Conservation (phyloP, 2,888 invertebrate species). For the Rhingia campestris region DNA sequence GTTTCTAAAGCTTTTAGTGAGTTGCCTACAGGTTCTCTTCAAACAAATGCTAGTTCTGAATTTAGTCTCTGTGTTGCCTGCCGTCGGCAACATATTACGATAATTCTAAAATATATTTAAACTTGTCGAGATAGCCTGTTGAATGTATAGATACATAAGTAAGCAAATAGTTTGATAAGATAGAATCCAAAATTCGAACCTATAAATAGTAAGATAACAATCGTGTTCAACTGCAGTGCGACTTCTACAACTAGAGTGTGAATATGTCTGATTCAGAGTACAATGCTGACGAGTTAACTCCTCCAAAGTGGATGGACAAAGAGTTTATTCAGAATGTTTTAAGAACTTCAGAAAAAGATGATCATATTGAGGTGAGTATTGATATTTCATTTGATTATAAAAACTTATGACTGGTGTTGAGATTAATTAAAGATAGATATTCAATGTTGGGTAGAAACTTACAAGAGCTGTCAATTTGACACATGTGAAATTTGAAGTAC, state of each 20-base stretch:
- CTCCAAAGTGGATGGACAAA: constrained; percentile 74
- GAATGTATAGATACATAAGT: no score
- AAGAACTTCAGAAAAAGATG: not conserved
- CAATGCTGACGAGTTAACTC: constrained; percentile 75
- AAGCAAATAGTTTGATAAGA: no score
- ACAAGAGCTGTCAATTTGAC: no score
- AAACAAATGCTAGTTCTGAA: no score
- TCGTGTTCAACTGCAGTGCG: not conserved
- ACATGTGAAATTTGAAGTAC: no score
- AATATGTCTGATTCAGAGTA: constrained; percentile 11
- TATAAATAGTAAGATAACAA: no score
- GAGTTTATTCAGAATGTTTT: constrained; percentile 62
- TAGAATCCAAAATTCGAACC: no score
- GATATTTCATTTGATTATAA: not conserved
- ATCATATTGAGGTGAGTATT: not conserved
- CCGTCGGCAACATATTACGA: not conserved
- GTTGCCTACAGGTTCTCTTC: no score
- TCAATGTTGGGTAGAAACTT: no score
- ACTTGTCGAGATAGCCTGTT: not conserved
- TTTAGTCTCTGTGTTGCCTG: not conserved
- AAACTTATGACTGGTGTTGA: no score
- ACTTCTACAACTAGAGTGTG: not conserved
- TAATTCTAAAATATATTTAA: no score
- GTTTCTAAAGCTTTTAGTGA: no score
- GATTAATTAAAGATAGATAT: not conserved